Conservation (phyloP, 92 coral and sea anemone species). For the Zoanthus gigantus region DNA sequence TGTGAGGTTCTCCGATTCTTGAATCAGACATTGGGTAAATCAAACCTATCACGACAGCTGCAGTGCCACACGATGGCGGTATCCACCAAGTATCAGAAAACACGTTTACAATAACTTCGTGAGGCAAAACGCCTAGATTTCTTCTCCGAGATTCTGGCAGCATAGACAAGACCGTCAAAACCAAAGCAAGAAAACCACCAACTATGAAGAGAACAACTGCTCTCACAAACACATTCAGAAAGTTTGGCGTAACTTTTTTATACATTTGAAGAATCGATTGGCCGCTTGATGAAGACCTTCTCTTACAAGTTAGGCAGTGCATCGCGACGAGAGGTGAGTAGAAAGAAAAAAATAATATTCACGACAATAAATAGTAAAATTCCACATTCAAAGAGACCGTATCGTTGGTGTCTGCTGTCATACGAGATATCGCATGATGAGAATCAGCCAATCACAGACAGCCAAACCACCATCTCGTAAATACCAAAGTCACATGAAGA, state of each 20-base stretch:
- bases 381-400: conserved; percentile 27
- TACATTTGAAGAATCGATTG: conserved; percentile 75
- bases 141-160: conserved; percentile 88
- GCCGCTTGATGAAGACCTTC: conserved; percentile 80
- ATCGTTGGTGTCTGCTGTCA: conserved; percentile 55
- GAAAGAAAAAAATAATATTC: conserved; percentile 13
- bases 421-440: conserved; percentile 79
- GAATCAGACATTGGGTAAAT: conserved; percentile 93
- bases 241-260: conserved; percentile 81
- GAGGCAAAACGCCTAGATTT: conserved; percentile 80
- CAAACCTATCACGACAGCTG: conserved; percentile 90
- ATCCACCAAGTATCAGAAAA: conserved; percentile 97
- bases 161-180: conserved; percentile 86
- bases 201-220: conserved; percentile 91
- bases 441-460: conserved; percentile 77
- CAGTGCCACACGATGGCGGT: conserved; percentile 95
- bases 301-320: conserved; percentile 86
- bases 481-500: conserved; percentile 51
- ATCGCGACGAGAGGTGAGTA: conserved; percentile 51
- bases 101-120: conserved; percentile 81
- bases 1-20: conserved; percentile 95
- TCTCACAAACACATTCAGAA: conserved; percentile 91
- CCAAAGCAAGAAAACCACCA: conserved; percentile 90
- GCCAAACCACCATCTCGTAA: conserved; percentile 64
- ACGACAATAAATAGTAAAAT: conserved; percentile 45